Conservation (phyloP, 2,797 vertebrate genomes). For the Channa striata region DNA sequence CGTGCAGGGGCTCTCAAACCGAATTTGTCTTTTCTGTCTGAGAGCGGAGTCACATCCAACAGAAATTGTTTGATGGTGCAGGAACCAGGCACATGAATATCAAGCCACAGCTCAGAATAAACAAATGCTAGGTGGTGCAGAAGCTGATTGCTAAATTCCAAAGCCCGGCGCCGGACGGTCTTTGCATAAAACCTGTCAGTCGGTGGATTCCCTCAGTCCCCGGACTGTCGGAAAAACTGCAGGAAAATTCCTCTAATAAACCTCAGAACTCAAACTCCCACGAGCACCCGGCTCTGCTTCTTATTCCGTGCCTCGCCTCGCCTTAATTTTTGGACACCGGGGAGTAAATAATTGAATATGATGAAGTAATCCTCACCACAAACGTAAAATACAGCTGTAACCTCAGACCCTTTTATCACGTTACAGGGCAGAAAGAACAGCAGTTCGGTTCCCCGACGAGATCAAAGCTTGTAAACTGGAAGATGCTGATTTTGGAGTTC, state of each 20-base stretch:
- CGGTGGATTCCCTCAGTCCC: slow-evolving; percentile 24
- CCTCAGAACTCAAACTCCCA: slow-evolving; percentile 17
- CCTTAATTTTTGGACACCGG: background rate
- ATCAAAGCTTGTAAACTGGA: too few relatives aligned
- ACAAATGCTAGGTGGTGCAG: too few relatives aligned
- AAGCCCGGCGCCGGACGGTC: slow-evolving; percentile 1
- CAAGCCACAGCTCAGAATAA: background rate
- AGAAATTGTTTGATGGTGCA: background rate
- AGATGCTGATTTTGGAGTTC: too few relatives aligned
- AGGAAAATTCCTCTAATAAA: slow-evolving; percentile 15
- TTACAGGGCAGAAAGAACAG: too few relatives aligned
- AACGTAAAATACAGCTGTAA: background rate
- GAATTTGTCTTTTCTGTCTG: background rate
- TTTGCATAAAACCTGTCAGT: slow-evolving; percentile 32
- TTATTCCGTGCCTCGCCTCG: background rate
- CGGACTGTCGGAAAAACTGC: slow-evolving; percentile 8
- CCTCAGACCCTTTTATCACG: too few relatives aligned
- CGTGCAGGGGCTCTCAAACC: slow-evolving; percentile 16
- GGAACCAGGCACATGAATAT: background rate
- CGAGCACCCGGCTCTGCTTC: slow-evolving; percentile 11
- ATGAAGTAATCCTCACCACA: background rate
- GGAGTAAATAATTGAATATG: slow-evolving; percentile 1
- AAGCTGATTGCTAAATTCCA: slow-evolving; percentile 3
- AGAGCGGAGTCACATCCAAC: background rate
- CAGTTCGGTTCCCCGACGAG: too few relatives aligned